A percentile compares a stretch with the other conserved stretches of the same genome.
These are phyloP conservation scores for Lepus europaeus DNA, from an alignment of 2,113 vertebrate species.

Conservation along the genomic window DNA sequence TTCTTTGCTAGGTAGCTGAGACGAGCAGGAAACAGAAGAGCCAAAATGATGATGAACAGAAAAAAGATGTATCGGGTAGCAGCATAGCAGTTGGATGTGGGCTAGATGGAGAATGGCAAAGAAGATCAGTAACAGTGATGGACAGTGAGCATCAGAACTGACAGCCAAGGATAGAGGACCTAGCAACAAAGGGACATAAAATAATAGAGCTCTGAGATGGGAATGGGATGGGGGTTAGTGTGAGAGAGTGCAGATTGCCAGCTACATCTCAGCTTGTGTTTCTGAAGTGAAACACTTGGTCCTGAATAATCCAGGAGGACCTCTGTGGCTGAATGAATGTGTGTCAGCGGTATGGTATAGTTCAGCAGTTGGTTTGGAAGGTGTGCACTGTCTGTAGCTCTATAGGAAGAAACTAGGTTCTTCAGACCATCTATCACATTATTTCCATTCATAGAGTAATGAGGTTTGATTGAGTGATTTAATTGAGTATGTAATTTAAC, in stretches of 20 bases:
- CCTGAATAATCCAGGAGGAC: neutral
- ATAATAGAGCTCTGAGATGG: neutral
- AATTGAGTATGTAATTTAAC: slow-evolving; percentile 42
- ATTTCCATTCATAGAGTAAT: neutral
- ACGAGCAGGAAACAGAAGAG: slow-evolving; percentile 14
- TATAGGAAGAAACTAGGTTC: slow-evolving; percentile 27
- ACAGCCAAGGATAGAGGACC: neutral
- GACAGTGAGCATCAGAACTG: neutral
- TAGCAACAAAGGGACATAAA: neutral
- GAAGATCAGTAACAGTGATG: neutral
- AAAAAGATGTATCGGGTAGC: neutral
- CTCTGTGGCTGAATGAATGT: neutral
- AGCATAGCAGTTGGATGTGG: neutral
- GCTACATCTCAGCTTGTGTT: neutral
- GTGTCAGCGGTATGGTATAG: neutral
- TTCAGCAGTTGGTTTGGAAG: neutral
- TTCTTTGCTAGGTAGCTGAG: slow-evolving; percentile 38
- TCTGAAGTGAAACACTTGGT: neutral
- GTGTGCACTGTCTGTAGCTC: neutral
- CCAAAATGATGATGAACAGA: slow-evolving; percentile 7
- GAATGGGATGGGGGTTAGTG: neutral
- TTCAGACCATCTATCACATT: neutral
- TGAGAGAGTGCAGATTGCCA: neutral
- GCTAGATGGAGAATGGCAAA: neutral
- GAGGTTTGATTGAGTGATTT: slow-evolving; percentile 46